Conservation (phyloP, 1,140 invertebrate genomes). For the Meteorus sp. region DNA sequence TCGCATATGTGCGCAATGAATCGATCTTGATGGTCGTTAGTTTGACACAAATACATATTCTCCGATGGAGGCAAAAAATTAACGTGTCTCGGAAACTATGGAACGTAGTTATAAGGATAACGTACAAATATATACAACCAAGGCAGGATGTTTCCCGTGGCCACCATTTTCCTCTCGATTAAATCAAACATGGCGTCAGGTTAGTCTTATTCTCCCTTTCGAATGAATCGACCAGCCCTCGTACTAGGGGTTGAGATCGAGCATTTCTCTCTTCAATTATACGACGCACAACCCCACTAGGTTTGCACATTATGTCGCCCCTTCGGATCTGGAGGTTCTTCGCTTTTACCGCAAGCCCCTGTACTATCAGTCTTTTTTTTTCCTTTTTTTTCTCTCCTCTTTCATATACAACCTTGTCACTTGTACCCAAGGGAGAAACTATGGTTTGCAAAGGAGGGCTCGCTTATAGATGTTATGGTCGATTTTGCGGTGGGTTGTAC, state of each 20-base stretch:
- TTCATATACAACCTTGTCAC: background rate
- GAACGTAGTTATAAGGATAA: background rate
- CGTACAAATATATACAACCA: background rate
- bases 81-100: background rate
- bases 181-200: constrained; percentile 55
- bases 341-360: constrained; percentile 45
- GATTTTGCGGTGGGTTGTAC: constrained; percentile 31
- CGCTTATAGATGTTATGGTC: constrained; percentile 36
- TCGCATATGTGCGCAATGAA: no score
- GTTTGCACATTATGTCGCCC: no score
- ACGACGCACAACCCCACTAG: constrained; percentile 30
- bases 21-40: no score
- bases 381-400: constrained; percentile 18
- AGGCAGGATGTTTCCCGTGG: constrained; percentile 29
- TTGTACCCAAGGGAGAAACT: constrained; percentile 7
- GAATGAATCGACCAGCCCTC: constrained; percentile 8
- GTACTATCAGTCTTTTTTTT: constrained; percentile 29
- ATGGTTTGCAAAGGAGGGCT: constrained; percentile 25
- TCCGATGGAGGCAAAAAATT: constrained; percentile 14
- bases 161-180: constrained; percentile 57
- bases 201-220: constrained; percentile 1
- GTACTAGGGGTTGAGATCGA: constrained; percentile 16
- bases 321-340: constrained; percentile 39
- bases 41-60: constrained; percentile 19
- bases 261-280: constrained; percentile 46